phyloP scores from a whole-genome alignment of 2,888 invertebrate species.

The Stenolophus ochropezus region DNA sequence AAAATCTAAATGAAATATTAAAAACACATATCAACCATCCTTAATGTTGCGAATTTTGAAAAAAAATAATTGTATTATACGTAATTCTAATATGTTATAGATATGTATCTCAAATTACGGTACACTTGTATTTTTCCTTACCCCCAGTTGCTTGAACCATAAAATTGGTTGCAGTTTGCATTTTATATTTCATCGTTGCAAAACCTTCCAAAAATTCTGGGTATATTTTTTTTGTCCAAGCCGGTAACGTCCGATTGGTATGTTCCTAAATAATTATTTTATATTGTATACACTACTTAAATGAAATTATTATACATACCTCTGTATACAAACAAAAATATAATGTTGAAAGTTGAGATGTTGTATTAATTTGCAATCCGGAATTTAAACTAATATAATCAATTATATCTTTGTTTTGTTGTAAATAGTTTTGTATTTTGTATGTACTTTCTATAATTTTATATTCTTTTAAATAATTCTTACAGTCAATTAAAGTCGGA shows the following conservation, averaged over 20 bases:
- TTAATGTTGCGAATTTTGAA: too few species aligned
- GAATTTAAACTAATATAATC: conserved; percentile 24
- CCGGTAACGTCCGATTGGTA: conserved; percentile 26
- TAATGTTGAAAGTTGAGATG: neutral
- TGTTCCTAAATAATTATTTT: conserved; percentile 50
- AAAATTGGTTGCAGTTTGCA: conserved; percentile 61
- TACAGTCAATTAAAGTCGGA: conserved; percentile 15
- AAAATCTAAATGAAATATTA: too few species aligned
- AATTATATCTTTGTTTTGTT: conserved; percentile 23
- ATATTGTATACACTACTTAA: too few species aligned
- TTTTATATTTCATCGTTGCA: conserved; percentile 53
- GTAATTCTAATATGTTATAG: too few species aligned
- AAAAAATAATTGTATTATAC: too few species aligned
- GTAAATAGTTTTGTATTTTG: conserved; percentile 9
- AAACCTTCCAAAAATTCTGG: conserved; percentile 60
- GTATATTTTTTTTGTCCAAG: conserved; percentile 55
- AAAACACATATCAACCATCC: too few species aligned
- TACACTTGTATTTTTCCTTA: too few species aligned
- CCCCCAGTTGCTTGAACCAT: conserved; percentile 58
- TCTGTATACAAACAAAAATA: conserved; percentile 44
- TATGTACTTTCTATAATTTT: neutral
- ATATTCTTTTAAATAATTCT: conserved; percentile 5
- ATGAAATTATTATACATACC: neutral
- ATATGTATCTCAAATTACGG: too few species aligned
- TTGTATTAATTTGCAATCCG: neutral